Percentiles rank a stretch among this genome's conserved stretches.
Evolutionary conservation across 2,113 vertebrate genomes (phyloP).

Genomic region (Microcebus jonahi): DNA sequence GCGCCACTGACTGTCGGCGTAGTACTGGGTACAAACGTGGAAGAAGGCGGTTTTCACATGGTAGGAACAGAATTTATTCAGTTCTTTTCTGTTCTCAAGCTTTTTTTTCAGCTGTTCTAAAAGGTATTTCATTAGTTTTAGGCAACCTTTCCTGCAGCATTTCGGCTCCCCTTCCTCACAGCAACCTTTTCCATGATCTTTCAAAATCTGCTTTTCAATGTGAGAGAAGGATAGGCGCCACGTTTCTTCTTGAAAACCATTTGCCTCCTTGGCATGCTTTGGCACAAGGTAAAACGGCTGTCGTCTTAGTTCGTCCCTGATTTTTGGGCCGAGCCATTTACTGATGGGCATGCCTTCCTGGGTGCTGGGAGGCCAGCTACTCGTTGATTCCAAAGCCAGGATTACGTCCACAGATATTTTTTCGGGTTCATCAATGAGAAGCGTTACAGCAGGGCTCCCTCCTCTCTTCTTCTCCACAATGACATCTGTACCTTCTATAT

Average conservation of each 20-base stretch:
- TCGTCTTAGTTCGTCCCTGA: background rate
- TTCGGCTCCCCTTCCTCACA: too few species aligned
- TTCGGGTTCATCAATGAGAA: slow-evolving; percentile 75
- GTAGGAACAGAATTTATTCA: slow-evolving; percentile 90
- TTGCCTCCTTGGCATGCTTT: slow-evolving; percentile 88
- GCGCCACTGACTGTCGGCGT: slow-evolving; percentile 85
- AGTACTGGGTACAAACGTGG: slow-evolving; percentile 82
- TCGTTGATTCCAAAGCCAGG: slow-evolving; percentile 84
- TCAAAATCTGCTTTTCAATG: too few species aligned
- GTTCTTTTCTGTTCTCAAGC: slow-evolving; percentile 63
- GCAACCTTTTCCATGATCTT: too few species aligned
- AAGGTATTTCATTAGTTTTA: slow-evolving; percentile 93
- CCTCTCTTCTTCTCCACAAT: slow-evolving; percentile 80
- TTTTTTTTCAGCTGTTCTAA: slow-evolving; percentile 86
- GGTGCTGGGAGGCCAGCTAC: slow-evolving; percentile 87
- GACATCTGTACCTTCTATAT: slow-evolving; percentile 79
- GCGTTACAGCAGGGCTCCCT: slow-evolving; percentile 91
- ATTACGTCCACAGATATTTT: slow-evolving; percentile 91
- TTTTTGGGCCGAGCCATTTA: slow-evolving; percentile 89
- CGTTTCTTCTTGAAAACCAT: slow-evolving; percentile 34
- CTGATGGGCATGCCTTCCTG: slow-evolving; percentile 82
- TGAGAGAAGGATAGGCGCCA: too few species aligned
- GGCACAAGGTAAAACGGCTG: slow-evolving; percentile 87
- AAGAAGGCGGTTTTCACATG: slow-evolving; percentile 91
- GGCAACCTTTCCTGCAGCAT: slow-evolving; percentile 87